A percentile compares a stretch with the other conserved stretches of the same genome.
phyloP scores from a whole-genome alignment of 2,113 vertebrate genomes.

The Thamnaconus septentrionalis region DNA sequence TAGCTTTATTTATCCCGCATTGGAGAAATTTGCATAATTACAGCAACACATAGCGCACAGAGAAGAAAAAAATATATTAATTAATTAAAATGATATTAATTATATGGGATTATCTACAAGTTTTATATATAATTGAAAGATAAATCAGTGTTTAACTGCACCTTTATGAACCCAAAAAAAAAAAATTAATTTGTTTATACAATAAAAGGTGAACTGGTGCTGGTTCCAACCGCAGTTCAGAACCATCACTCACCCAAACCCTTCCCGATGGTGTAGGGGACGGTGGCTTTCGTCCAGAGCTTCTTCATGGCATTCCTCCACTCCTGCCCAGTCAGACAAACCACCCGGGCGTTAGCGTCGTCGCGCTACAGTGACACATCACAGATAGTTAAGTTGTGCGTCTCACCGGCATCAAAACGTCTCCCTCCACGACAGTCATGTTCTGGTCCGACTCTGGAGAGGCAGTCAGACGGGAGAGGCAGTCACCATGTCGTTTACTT shows the following conservation, averaged over 20 bases:
- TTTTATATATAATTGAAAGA: too few relatives aligned
- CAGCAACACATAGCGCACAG: too few relatives aligned
- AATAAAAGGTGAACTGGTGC: too few relatives aligned
- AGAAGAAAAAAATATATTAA: not conserved
- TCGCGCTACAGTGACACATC: not conserved
- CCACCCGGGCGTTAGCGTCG: not conserved
- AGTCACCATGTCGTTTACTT: too few relatives aligned
- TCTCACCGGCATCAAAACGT: constrained; percentile 41
- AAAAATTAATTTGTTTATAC: too few relatives aligned
- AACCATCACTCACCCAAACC: constrained; percentile 14
- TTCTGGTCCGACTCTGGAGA: constrained; percentile 5
- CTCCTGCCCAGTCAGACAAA: constrained; percentile 16
- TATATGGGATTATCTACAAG: too few relatives aligned
- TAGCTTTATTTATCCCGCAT: too few relatives aligned
- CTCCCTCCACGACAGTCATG: constrained; percentile 19
- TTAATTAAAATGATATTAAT: too few relatives aligned
- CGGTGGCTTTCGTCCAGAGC: not conserved
- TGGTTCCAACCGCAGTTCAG: not conserved
- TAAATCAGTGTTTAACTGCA: too few relatives aligned
- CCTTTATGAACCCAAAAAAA: too few relatives aligned
- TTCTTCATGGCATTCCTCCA: constrained; percentile 38
- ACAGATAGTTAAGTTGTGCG: not conserved
- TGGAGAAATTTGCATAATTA: too few relatives aligned
- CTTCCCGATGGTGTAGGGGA: constrained; percentile 14
- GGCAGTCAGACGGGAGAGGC: too few relatives aligned